Percentiles rank a stretch among this genome's conserved stretches.
These are phyloP conservation scores for Acanthosepion esculentum DNA, from an alignment of 2,888 invertebrate genomes.

Conservation along the genomic window DNA sequence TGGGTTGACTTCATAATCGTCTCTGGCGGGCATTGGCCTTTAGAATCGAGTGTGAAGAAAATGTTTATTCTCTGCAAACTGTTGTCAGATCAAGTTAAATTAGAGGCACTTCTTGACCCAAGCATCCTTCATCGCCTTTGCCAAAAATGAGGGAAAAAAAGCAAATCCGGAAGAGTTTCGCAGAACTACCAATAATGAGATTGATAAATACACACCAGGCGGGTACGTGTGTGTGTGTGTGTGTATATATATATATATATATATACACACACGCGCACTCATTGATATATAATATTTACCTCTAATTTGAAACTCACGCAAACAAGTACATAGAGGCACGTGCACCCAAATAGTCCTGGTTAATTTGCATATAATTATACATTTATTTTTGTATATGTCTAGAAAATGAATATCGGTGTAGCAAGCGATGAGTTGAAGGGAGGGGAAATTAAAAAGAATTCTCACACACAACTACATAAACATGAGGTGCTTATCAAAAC, in stretches of 20 bases:
- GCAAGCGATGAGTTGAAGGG: too few species aligned
- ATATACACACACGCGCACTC: not conserved
- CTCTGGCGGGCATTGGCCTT: not conserved
- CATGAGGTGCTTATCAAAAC: too few species aligned
- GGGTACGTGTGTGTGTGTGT: rapidly evolving
- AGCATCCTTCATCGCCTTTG: not conserved
- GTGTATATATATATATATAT: not conserved
- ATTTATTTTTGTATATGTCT: too few species aligned
- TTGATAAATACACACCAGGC: not conserved
- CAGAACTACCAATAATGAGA: not conserved
- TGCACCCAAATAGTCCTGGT: too few species aligned
- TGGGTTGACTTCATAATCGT: not conserved
- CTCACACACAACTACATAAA: too few species aligned
- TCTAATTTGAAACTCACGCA: not conserved
- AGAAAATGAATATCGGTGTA: too few species aligned
- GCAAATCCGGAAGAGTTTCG: not conserved
- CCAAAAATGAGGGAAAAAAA: not conserved
- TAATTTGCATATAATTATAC: too few species aligned
- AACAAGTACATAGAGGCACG: not conserved
- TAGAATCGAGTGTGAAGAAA: not conserved
- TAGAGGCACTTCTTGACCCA: constrained; percentile 6
- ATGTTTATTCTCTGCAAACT: not conserved
- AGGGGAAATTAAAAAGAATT: too few species aligned
- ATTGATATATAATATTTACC: not conserved
- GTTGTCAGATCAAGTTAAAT: constrained; percentile 1